phyloP scores from a whole-genome alignment of 2,113 vertebrate species.

The Antennarius striatus region DNA sequence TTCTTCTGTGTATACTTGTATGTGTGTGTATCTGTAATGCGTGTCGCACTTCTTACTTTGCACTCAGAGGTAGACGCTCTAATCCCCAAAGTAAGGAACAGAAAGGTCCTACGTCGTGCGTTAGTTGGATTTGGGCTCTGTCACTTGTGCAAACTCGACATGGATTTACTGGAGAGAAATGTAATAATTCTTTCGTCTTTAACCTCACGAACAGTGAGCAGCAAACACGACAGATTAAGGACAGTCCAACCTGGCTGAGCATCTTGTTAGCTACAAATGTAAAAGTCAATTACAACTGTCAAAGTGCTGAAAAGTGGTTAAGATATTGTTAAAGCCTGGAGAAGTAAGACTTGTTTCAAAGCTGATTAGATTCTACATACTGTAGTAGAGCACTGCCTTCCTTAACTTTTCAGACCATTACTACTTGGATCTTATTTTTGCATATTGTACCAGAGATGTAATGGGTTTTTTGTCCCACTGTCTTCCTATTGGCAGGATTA shows the following conservation, averaged over 20 bases:
- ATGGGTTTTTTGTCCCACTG: too few relatives aligned
- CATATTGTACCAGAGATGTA: too few relatives aligned
- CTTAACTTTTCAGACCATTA: too few relatives aligned
- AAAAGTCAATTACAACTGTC: too few relatives aligned
- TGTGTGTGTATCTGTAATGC: neutral
- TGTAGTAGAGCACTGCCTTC: too few relatives aligned
- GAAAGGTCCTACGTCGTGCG: constrained; percentile 25
- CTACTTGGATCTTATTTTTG: neutral
- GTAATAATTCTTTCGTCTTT: constrained; percentile 31
- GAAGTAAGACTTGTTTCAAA: too few relatives aligned
- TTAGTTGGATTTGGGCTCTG: constrained; percentile 28
- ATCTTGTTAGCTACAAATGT: constrained; percentile 20
- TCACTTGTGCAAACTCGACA: constrained; percentile 1
- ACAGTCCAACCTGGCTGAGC: constrained; percentile 6
- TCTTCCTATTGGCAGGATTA: too few relatives aligned
- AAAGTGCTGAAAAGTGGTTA: too few relatives aligned
- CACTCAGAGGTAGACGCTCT: constrained; percentile 20
- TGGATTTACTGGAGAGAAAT: constrained; percentile 39
- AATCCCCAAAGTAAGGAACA: constrained; percentile 32
- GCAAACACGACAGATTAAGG: constrained; percentile 32
- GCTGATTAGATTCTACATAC: too few relatives aligned
- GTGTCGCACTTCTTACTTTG: constrained; percentile 17
- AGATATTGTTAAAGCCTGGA: too few relatives aligned
- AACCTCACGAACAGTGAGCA: constrained; percentile 18
- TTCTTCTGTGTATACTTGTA: neutral